Percentiles rank a stretch among this genome's conserved stretches.
Conservation (phyloP, 2,113 vertebrate species). For the Leuciscus idus region DNA sequence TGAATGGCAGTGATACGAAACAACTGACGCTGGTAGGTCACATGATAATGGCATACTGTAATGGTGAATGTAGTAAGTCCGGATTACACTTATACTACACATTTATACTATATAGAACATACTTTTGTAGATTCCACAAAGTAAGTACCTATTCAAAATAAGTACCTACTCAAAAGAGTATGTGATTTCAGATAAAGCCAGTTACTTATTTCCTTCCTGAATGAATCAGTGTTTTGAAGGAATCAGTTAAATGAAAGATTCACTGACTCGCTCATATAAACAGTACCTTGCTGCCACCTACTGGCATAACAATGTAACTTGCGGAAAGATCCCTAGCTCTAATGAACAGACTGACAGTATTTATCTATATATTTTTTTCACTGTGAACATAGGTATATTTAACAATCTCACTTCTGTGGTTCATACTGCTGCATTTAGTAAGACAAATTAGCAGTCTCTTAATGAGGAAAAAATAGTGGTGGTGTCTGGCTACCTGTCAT, state of each 20-base stretch:
- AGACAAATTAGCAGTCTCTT: constrained; percentile 18
- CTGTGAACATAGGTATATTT: background rate
- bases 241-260: background rate
- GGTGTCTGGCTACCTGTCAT: constrained; percentile 68
- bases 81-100: too few relatives aligned
- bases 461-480: constrained; percentile 65
- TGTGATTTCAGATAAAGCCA: too few relatives aligned
- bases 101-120: too few relatives aligned
- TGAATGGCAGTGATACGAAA: too few relatives aligned
- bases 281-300: background rate
- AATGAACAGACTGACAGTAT: background rate
- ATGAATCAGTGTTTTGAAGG: background rate
- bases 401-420: background rate
- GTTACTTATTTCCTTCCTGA: background rate
- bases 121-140: too few relatives aligned
- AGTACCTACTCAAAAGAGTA: too few relatives aligned
- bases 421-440: background rate
- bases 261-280: background rate
- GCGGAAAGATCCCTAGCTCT: background rate
- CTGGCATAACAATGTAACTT: background rate
- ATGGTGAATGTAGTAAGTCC: too few relatives aligned
- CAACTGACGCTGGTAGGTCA: too few relatives aligned
- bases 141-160: too few relatives aligned
- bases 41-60: too few relatives aligned
- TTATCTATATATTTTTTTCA: background rate